Conservation (phyloP, 2,888 invertebrate species). For the Teleiodes luculella region DNA sequence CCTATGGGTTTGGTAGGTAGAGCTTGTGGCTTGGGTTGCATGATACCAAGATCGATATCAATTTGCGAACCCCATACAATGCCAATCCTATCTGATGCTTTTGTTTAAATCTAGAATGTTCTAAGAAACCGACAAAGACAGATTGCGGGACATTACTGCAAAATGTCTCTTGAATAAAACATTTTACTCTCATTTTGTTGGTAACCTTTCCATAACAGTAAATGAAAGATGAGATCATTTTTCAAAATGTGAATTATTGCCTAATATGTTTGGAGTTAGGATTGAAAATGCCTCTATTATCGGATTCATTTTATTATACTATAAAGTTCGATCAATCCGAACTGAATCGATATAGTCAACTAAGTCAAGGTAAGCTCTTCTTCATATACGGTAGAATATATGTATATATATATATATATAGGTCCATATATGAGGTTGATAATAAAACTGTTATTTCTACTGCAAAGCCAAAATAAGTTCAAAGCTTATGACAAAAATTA, state of each 20-base stretch:
- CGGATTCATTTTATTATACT: no score
- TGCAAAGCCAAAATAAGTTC: no score
- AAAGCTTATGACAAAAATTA: no score
- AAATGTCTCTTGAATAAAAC: conserved; percentile 12
- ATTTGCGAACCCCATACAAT: conserved; percentile 16
- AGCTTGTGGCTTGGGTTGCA: conserved; percentile 11
- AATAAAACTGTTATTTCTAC: no score
- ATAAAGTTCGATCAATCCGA: no score
- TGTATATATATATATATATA: no score
- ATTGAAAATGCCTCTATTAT: no score
- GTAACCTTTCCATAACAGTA: not conserved
- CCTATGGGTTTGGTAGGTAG: conserved; percentile 7
- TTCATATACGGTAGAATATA: no score
- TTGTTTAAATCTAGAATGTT: conserved; percentile 13
- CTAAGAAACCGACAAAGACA: conserved; percentile 16
- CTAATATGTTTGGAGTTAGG: not conserved
- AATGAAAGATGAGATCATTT: conserved; percentile 7
- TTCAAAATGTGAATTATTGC: not conserved
- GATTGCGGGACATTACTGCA: conserved; percentile 10
- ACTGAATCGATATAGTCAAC: no score
- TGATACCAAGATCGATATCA: conserved; percentile 29
- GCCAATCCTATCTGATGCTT: conserved; percentile 19
- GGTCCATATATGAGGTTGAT: no score
- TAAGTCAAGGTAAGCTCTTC: no score
- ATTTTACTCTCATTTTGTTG: conserved; percentile 6